Evolutionary conservation across 1,140 invertebrate species (phyloP).

Genomic region (Stegodyphus dumicola): DNA sequence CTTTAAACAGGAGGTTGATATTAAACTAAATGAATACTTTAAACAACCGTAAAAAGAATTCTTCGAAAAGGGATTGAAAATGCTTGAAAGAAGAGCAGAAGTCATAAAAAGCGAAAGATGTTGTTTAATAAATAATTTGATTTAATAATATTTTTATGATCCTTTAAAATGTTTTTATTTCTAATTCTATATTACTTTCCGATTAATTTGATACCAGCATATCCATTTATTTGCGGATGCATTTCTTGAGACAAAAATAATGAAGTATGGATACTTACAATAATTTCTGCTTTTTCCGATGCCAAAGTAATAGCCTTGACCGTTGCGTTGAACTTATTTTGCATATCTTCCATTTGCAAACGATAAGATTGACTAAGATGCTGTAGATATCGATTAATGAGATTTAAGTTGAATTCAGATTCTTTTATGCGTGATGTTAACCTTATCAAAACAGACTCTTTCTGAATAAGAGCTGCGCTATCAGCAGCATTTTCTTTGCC

Average conservation of each 20-base stretch:
- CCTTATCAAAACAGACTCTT: slow-evolving; percentile 30
- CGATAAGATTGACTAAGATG: slow-evolving; percentile 34
- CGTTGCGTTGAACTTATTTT: slow-evolving; percentile 21
- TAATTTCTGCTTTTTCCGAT: slow-evolving; percentile 6
- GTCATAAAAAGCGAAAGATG: too few relatives aligned
- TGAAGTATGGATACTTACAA: slow-evolving; percentile 8
- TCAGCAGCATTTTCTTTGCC: neutral
- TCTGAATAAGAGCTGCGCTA: slow-evolving; percentile 40
- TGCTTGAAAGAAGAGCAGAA: too few relatives aligned
- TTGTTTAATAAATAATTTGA: too few relatives aligned
- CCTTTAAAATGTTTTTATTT: too few relatives aligned
- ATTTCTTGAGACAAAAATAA: neutral
- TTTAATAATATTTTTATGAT: too few relatives aligned
- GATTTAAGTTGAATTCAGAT: slow-evolving; percentile 14
- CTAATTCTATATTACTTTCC: too few relatives aligned
- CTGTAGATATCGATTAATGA: slow-evolving; percentile 50
- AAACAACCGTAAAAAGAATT: too few relatives aligned
- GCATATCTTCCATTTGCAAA: slow-evolving; percentile 32
- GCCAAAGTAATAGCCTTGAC: slow-evolving; percentile 30
- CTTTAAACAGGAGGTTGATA: too few relatives aligned
- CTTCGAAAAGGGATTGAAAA: too few relatives aligned
- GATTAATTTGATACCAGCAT: too few relatives aligned
- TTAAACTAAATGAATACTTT: too few relatives aligned
- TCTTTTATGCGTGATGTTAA: slow-evolving; percentile 19
- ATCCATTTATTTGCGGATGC: too few relatives aligned